A percentile compares a stretch with the other conserved stretches of the same genome.
Evolutionary conservation across 2,113 vertebrate genomes (phyloP).

Genomic region (Sitta europaea): DNA sequence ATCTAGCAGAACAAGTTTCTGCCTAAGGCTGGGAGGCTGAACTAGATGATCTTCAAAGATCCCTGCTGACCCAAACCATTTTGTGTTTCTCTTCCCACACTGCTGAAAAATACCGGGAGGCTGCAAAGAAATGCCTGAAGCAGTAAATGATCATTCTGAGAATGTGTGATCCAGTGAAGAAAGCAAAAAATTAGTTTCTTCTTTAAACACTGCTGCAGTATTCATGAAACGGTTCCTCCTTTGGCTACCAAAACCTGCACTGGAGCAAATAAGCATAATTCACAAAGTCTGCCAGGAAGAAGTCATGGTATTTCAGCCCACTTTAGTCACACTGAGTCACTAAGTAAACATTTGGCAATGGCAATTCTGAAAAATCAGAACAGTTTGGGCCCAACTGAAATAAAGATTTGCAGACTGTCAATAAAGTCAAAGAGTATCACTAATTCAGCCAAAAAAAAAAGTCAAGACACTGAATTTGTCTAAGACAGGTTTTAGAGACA

Average conservation of each 20-base stretch:
- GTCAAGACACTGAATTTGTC: neutral
- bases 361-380: neutral
- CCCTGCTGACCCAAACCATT: neutral
- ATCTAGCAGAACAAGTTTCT: neutral
- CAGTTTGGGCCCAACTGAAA: neutral
- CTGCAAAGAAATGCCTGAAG: neutral
- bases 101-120: neutral
- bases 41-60: neutral
- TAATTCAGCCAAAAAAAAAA: neutral
- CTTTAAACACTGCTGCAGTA: neutral
- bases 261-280: neutral
- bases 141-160: neutral
- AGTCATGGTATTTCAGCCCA: neutral
- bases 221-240: neutral
- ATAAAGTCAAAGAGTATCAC: neutral
- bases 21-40: neutral
- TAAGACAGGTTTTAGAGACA: neutral
- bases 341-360: neutral
- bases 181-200: neutral
- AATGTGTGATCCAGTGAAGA: fast-evolving
- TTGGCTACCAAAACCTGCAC: neutral
- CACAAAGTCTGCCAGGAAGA: neutral
- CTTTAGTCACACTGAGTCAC: neutral
- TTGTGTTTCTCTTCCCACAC: neutral
- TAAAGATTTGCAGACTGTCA: neutral